These are phyloP conservation scores for Mustela nigripes DNA, from an alignment of 2,113 vertebrate genomes.

Conservation along the genomic window DNA sequence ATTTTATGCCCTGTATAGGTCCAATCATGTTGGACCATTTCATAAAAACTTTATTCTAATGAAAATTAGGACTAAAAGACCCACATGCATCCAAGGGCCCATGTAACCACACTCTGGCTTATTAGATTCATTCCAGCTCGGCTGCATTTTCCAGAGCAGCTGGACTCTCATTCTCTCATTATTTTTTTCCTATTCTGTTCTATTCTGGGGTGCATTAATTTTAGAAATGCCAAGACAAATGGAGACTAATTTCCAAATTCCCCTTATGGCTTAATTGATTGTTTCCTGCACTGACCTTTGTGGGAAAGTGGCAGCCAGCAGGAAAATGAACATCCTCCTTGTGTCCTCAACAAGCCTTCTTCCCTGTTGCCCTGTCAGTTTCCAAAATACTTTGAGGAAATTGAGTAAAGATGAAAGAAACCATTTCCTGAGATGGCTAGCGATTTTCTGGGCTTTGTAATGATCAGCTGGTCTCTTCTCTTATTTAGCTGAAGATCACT, in stretches of 20 bases:
- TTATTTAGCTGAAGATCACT: background rate
- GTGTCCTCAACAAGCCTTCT: fast-evolving
- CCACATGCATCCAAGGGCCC: background rate
- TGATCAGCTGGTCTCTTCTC: background rate
- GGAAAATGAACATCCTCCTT: background rate
- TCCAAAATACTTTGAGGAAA: constrained; percentile 28
- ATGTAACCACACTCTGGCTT: background rate
- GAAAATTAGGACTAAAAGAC: background rate
- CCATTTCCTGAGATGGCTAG: background rate
- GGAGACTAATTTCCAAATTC: constrained; percentile 52
- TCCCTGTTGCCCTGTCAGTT: background rate
- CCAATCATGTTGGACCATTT: fast-evolving
- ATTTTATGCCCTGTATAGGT: fast-evolving
- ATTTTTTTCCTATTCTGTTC: background rate
- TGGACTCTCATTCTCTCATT: background rate
- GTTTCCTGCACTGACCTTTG: constrained; percentile 57
- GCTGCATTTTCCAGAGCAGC: background rate
- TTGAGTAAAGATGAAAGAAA: background rate
- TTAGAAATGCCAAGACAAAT: constrained; percentile 75
- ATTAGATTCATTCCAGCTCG: background rate
- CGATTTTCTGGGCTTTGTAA: background rate
- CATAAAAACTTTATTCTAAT: background rate
- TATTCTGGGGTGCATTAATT: constrained; percentile 46
- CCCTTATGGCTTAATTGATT: constrained; percentile 71
- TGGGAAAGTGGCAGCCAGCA: constrained; percentile 2